Conservation (phyloP, 2,113 vertebrate genomes). For the Marmota monax region DNA sequence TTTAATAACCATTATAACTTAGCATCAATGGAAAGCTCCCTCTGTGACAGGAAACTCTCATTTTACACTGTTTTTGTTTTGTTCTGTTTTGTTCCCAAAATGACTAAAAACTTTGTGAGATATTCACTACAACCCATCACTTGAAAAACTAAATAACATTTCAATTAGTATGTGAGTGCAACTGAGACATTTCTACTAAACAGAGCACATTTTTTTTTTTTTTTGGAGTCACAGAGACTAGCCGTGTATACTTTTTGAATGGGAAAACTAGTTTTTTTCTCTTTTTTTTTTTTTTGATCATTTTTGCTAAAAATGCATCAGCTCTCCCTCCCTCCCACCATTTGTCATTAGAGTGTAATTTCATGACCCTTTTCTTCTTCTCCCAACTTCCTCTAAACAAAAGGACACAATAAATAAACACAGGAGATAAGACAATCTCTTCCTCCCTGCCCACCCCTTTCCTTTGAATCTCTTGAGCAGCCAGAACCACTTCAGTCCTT, state of each 20-base stretch:
- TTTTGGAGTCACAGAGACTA: background rate
- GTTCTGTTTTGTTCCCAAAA: background rate
- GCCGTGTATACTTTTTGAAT: background rate
- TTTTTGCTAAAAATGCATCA: constrained; percentile 24
- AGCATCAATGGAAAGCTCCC: background rate
- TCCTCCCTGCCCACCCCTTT: background rate
- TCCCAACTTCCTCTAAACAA: constrained; percentile 66
- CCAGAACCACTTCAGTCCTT: constrained; percentile 47
- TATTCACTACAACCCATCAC: background rate
- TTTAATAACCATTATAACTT: background rate
- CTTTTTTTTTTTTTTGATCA: constrained; percentile 7
- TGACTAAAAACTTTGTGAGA: constrained; percentile 16
- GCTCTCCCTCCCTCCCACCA: background rate
- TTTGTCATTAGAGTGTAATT: constrained; percentile 33
- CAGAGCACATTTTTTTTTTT: background rate
- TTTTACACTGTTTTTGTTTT: background rate
- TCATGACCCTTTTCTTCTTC: constrained; percentile 36
- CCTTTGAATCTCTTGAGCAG: background rate
- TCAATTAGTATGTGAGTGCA: background rate
- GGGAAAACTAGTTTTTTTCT: background rate
- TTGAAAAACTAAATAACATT: background rate
- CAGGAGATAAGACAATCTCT: background rate
- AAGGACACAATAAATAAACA: constrained; percentile 74
- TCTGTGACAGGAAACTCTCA: background rate
- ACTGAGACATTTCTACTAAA: background rate